phyloP scores from a whole-genome alignment of 2,888 invertebrate genomes.

The Enoplolaimus lenunculus region DNA sequence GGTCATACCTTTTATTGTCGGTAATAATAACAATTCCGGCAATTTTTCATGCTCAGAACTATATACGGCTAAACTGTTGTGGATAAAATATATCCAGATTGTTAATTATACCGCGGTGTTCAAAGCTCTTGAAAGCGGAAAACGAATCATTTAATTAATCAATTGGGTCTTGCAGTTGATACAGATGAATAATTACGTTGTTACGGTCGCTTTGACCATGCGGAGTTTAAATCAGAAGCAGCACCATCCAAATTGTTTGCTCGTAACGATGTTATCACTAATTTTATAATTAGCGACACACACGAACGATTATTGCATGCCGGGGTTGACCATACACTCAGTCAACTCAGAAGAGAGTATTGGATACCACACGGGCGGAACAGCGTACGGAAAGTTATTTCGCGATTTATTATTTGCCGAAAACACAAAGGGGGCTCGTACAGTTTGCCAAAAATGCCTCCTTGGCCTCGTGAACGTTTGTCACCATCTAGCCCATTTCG shows the following conservation, averaged over 20 bases:
- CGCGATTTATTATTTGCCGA: not conserved
- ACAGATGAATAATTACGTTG: slow-evolving; percentile 12
- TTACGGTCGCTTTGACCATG: slow-evolving; percentile 10
- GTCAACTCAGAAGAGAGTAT: not conserved
- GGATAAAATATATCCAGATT: too few species aligned
- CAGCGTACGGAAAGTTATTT: slow-evolving; percentile 10
- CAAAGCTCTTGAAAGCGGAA: too few species aligned
- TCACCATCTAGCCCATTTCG: slow-evolving; percentile 13
- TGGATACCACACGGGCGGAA: slow-evolving; percentile 13
- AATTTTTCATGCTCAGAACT: too few species aligned
- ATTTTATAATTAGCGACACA: not conserved
- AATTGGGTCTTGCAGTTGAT: slow-evolving; percentile 9
- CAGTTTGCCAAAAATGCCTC: slow-evolving; percentile 3
- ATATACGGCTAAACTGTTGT: too few species aligned
- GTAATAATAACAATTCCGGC: too few species aligned
- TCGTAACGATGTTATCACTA: too few species aligned
- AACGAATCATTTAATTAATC: not conserved
- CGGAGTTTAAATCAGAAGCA: not conserved
- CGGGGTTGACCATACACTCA: slow-evolving; percentile 8
- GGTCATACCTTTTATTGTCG: too few species aligned
- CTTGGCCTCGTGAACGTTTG: slow-evolving; percentile 11
- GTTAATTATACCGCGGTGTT: too few species aligned
- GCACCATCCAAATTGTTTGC: slow-evolving; percentile 8
- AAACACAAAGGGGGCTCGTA: slow-evolving; percentile 11
- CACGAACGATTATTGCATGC: not conserved